Evolutionary conservation across 2,888 invertebrate species (phyloP).

Genomic region (Epirrita christyi): DNA sequence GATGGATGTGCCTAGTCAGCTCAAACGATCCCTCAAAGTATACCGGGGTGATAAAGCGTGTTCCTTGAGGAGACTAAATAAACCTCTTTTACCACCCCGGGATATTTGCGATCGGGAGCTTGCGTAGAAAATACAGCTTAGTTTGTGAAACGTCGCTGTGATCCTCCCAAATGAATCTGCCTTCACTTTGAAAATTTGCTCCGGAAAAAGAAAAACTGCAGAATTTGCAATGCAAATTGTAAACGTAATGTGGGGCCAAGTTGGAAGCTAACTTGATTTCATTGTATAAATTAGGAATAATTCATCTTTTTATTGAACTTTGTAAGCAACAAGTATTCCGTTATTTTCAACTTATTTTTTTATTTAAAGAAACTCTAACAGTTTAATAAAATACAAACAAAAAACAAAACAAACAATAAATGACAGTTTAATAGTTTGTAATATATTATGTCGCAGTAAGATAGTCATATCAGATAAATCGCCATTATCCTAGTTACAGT

Average conservation of each 20-base stretch:
- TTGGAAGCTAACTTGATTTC: not conserved
- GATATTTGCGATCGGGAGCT: too few species aligned
- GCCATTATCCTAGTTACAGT: too few species aligned
- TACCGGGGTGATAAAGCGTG: too few species aligned
- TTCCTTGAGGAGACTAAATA: too few species aligned
- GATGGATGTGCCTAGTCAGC: not conserved
- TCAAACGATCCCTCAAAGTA: not conserved
- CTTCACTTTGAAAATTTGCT: slow-evolving; percentile 30
- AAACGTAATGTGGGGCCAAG: not conserved
- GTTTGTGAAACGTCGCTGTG: slow-evolving; percentile 31
- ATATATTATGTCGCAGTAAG: too few species aligned
- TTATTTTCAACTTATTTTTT: too few species aligned
- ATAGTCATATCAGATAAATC: too few species aligned
- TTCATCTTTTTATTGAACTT: not conserved
- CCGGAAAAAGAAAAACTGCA: slow-evolving; percentile 2
- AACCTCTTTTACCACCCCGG: slow-evolving; percentile 14
- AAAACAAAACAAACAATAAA: too few species aligned
- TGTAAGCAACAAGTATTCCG: not conserved
- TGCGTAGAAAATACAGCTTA: slow-evolving; percentile 27
- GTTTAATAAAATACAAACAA: too few species aligned
- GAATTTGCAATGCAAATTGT: slow-evolving; percentile 5
- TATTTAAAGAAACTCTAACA: too few species aligned
- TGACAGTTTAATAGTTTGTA: too few species aligned
- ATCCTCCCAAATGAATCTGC: slow-evolving; percentile 22
- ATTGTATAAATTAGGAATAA: not conserved